Conservation (phyloP, 2,113 vertebrate genomes). For the Sphyrna mokarran region DNA sequence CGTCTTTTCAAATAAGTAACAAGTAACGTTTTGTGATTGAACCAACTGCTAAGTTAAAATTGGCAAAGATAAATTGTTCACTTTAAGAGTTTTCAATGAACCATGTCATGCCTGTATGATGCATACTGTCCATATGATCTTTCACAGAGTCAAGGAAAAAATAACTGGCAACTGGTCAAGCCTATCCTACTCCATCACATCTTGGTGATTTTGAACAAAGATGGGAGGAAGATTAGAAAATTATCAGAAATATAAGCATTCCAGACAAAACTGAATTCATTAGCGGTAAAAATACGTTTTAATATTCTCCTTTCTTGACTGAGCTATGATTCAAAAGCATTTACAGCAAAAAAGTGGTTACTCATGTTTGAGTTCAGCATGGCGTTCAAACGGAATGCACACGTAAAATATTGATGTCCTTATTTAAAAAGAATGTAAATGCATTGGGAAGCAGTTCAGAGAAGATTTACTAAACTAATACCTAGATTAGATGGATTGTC, state of each 20-base stretch:
- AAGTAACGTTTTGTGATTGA: background rate
- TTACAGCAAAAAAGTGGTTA: background rate
- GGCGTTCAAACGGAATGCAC: background rate
- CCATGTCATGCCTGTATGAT: background rate
- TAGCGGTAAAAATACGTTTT: background rate
- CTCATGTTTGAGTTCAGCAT: background rate
- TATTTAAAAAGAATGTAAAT: too few species aligned
- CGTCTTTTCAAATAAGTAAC: background rate
- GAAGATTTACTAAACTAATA: too few species aligned
- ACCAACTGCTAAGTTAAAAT: background rate
- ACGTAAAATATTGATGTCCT: too few species aligned
- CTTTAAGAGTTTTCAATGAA: background rate
- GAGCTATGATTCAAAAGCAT: background rate
- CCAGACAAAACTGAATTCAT: background rate
- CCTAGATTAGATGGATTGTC: too few species aligned
- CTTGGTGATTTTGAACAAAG: background rate
- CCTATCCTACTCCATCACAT: background rate
- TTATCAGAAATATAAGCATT: background rate
- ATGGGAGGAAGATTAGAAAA: background rate
- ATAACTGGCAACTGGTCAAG: background rate
- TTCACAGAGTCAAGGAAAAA: background rate
- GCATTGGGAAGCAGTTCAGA: too few species aligned
- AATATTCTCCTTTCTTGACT: background rate
- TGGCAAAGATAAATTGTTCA: background rate
- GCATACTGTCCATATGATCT: background rate